Evolutionary conservation across 2,888 invertebrate species (phyloP), one percentile per base, ranked within the genome.

Genomic region (Chesias legatella): DNA sequence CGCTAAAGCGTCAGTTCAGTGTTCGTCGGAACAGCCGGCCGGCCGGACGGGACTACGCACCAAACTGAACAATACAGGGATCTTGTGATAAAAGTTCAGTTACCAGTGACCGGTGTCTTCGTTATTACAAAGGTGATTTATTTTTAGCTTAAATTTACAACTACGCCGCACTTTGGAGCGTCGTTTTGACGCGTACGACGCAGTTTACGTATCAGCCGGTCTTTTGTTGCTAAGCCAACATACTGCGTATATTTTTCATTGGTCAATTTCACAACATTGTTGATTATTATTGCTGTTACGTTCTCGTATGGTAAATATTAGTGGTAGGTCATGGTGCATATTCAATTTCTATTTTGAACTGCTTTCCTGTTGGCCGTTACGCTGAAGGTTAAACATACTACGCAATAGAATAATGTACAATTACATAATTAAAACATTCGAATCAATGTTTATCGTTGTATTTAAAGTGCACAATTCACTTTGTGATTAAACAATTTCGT

Each of bases 161-260:
- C 73, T 85, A 77, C 85, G 84, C 63, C 79, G 79, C 31, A 47
- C 56, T 66, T 73, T 69, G 72, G 67, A 60, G 53, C 61, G 59
- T 64, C 65, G 67, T 59, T 73, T 63, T 70, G 36, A 23, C 29
- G 38, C 23, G 43, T 47, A 43, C 82, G 84, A 77, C 84, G 85
- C 80, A 85, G 76, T 84, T 74, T 46, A 58, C 52, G 61, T 73
- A 70, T 69, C 68, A 58, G 70, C 65, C 76, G 79, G 79, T 59
- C 62, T 73, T 78, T 75, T 77, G 85, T 86, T 85, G 79, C 85
- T 81, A 85, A 74, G 75, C 65, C 57, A 57, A 53, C 52, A 58
- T 66, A 80, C 76, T 84, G 83, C 85, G 83, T 82, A 80, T 67
- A 46, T 73, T 70, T n/a, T 59, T 52, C 53, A 52, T 45, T 63